Base-by-base conservation (phyloP, 2,888 invertebrate genomes). In the Lepidochrysops patricia region DNA sequence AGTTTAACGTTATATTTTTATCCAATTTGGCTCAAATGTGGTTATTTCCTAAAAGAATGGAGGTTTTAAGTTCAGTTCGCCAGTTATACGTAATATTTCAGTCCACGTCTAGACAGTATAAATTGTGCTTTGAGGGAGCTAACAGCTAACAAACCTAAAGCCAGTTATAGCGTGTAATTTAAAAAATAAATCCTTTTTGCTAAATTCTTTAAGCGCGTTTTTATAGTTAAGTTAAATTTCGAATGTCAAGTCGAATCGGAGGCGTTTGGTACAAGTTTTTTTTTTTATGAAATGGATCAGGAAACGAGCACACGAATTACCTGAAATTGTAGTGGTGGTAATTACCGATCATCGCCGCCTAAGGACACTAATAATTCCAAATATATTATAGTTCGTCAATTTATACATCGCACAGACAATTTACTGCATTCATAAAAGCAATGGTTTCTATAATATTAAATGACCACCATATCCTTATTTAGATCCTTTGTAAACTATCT, bases 21-120 rank as follows among this genome's bases (percentile, higher is more conserved):
- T 32, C 29, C 48, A 48, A 58, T 58, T 58, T 48, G 58, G 43
- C 43, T 43, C 25, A 26, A 13, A 50, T 50, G 50, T 35, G 27
- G 27, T 48, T 27, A 52, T 34, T 52, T 52, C 32, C 50, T 35
- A 58, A 32, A 43, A 43, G 43, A 43, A 59, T 35, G 60, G 57
- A 60, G 58, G 58, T 58, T 60, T 59, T 48, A 61, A 62, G 60
- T 61, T 60, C 61, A 50, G 56, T 54, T 35, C 57, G 61, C 57
- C 48, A 50, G 60, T 60, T 61, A 66, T 67, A 66, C 66, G 65
- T 69, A 69, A 70, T 70, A 69, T 67, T 68, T 69, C 66, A 68
- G 64, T 67, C 69, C 67, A 64, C 67, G 71, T 72, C 71, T 72
- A 72, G 71, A 72, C 71, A 64, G 68, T 68, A 72, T 70, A 70